Evolutionary conservation across 2,888 invertebrate genomes (phyloP), one percentile per base, ranked within the genome.

Genomic region (Acleris literana): DNA sequence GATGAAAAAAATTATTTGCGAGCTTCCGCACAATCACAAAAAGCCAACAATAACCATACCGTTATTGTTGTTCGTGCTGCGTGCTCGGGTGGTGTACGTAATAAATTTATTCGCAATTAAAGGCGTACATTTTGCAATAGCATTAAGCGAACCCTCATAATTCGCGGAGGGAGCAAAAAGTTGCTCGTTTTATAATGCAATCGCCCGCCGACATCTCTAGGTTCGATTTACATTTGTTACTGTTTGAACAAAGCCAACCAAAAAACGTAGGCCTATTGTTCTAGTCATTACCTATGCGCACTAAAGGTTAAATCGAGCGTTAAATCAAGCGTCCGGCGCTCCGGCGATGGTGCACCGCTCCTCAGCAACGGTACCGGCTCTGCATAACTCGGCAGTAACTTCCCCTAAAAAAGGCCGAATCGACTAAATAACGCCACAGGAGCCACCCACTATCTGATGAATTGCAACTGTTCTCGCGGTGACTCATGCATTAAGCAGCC

Each of bases 361-460:
- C 68, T 72, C 70, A 69, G 70, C 77, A 84, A 83, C 83, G 82
- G 82, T 82, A 83, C 74, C 75, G 70, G 74, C 75, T 78, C 72
- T 75, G 76, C 75, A 76, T 78, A 79, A 83, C 80, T 77, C 58
- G 66, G 71, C 73, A 81, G 83, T 83, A 84, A 85, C 76, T 71
- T 51, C 52, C 46, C 64, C 9, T 25, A 33, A 68, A 68, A 71
- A 67, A 70, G 63, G 63, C 77, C 76, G 81, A 78, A 75, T 78
- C 13, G 69, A 68, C 71, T 73, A 74, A 77, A 76, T 52, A 72
- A 72, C 69, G 68, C 69, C 70, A 73, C 71, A 69, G 69, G 64
- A 69, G 51, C 58, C 64, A 46, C 44, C 62, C 62, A 63, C 43
- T 33, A 64, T 64, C 64, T 71, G 60, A 57, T 59, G 57, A 63